Percentiles rank a stretch among this genome's conserved stretches.
Conservation (phyloP, 2,113 vertebrate species). For the Melierax canorus region DNA sequence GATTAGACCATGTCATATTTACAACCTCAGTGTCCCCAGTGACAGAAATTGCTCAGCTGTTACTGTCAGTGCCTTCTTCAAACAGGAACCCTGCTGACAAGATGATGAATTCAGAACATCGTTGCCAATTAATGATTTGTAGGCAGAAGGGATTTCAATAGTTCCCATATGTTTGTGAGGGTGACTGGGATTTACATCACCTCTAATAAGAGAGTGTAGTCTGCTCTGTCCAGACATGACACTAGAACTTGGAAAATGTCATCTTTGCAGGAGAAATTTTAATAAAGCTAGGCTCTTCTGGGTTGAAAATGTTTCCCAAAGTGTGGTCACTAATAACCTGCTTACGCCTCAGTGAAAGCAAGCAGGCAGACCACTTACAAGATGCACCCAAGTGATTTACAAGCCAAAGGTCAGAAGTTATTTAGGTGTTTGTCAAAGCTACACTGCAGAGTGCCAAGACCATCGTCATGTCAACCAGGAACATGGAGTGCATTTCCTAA, state of each 20-base stretch:
- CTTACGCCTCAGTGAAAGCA: background rate
- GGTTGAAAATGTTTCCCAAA: background rate
- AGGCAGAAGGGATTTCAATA: conserved; percentile 54
- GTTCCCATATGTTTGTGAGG: conserved; percentile 42
- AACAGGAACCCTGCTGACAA: conserved; percentile 52
- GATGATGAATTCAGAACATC: conserved; percentile 52
- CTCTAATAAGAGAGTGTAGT: background rate
- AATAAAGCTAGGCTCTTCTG: background rate
- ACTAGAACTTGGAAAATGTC: conserved; percentile 24
- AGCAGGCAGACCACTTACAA: background rate
- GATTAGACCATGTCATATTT: conserved; percentile 37
- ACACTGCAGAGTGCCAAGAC: background rate
- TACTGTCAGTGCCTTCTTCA: conserved; percentile 38
- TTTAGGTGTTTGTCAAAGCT: background rate
- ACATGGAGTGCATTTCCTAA: background rate
- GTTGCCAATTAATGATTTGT: conserved; percentile 57
- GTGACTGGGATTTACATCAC: conserved; percentile 30
- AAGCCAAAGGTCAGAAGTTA: background rate
- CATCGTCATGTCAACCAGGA: background rate
- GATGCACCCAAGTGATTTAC: background rate
- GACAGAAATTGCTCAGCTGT: conserved; percentile 9
- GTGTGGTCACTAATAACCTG: background rate
- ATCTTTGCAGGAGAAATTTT: background rate
- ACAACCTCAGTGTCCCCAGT: background rate
- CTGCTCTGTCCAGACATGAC: background rate